These are phyloP conservation scores for Drosophila affinis DNA, from an alignment of 2,888 invertebrate species.

Conservation along the genomic window DNA sequence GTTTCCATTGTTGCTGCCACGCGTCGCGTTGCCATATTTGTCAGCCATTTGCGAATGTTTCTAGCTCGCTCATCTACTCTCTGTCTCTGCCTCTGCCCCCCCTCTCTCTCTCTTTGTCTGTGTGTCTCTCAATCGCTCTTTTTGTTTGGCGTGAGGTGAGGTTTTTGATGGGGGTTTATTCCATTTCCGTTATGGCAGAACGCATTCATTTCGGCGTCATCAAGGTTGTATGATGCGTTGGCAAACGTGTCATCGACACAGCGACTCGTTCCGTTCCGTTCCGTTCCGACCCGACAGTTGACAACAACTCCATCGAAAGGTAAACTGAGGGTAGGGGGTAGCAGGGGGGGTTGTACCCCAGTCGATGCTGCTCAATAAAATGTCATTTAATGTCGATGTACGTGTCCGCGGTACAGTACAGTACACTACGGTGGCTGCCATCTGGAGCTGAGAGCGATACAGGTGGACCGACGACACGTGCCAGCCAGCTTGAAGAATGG, in stretches of 20 bases:
- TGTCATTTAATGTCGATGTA: constrained; percentile 47
- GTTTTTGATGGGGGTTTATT: constrained; percentile 19
- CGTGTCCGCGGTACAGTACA: constrained; percentile 15
- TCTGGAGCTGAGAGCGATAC: not conserved
- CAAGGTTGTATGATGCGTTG: constrained; percentile 71
- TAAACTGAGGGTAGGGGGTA: not conserved
- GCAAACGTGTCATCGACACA: constrained; percentile 72
- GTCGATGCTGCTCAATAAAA: constrained; percentile 59
- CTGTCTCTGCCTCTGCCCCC: too few relatives aligned
- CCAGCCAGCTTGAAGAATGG: not conserved
- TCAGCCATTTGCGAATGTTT: constrained; percentile 52
- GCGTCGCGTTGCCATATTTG: constrained; percentile 59
- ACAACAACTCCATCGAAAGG: constrained; percentile 28
- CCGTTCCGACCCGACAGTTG: constrained; percentile 29
- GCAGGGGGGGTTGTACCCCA: not conserved
- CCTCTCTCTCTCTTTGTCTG: not conserved
- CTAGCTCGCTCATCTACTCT: constrained; percentile 2
- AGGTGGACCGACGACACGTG: constrained; percentile 4
- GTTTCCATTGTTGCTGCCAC: constrained; percentile 51
- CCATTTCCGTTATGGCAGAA: constrained; percentile 67
- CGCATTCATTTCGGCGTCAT: constrained; percentile 68
- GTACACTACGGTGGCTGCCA: constrained; percentile 18
- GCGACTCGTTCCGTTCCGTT: constrained; percentile 31
- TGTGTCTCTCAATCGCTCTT: not conserved
- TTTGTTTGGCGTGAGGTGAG: not conserved